These are phyloP conservation scores for Sphaeramia orbicularis DNA, from an alignment of 2,797 vertebrate species.

Conservation along the genomic window DNA sequence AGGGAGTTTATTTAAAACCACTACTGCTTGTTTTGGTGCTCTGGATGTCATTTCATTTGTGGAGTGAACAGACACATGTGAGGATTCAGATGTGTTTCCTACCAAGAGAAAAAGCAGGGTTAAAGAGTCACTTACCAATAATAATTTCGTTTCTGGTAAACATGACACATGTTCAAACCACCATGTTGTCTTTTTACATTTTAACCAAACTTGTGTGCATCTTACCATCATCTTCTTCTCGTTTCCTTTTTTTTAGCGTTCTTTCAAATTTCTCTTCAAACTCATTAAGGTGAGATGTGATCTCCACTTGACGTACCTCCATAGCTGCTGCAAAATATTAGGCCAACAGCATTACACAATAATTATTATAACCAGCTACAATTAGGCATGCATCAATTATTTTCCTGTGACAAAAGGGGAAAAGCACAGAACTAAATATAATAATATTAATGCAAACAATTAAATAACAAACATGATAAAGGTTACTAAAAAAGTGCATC, in stretches of 20 bases:
- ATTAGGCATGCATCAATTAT: too few relatives aligned
- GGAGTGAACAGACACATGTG: constrained; percentile 19
- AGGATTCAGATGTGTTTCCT: constrained; percentile 40
- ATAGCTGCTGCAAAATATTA: constrained; percentile 43
- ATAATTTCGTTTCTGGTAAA: too few relatives aligned
- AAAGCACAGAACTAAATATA: too few relatives aligned
- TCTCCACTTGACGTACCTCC: constrained; percentile 48
- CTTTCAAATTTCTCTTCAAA: constrained; percentile 41
- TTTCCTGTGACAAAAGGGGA: too few relatives aligned
- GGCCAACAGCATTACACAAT: too few relatives aligned
- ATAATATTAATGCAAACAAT: too few relatives aligned
- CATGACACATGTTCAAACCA: not conserved
- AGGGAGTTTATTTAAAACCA: constrained; percentile 67
- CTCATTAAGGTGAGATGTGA: constrained; percentile 25
- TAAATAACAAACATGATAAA: too few relatives aligned
- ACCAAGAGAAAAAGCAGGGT: constrained; percentile 8
- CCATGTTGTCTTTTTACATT: not conserved
- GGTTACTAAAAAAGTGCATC: too few relatives aligned
- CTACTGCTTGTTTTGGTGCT: constrained; percentile 53
- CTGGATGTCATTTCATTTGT: constrained; percentile 3
- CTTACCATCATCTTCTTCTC: constrained; percentile 33
- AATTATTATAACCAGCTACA: too few relatives aligned
- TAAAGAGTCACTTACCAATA: too few relatives aligned
- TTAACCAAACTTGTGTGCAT: not conserved
- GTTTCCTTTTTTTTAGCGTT: constrained; percentile 43